A percentile compares a stretch with the other conserved stretches of the same genome.
phyloP scores from a whole-genome alignment of 2,797 vertebrate species.

The Leucoraja ocellata region DNA sequence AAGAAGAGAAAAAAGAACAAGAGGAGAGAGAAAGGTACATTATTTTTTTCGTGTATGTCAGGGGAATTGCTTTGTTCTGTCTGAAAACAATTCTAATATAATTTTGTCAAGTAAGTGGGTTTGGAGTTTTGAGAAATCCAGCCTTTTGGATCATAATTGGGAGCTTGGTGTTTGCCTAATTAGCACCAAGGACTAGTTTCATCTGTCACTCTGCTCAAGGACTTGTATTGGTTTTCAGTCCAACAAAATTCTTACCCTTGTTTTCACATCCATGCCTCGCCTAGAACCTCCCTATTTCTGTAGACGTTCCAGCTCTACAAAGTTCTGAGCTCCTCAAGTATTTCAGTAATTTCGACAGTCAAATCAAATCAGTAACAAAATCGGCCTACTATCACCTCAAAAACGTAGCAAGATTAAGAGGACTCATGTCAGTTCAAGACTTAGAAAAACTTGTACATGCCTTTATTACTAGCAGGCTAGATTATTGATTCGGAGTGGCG shows the following conservation, averaged over 20 bases:
- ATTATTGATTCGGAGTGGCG: no score
- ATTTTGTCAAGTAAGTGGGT: neutral
- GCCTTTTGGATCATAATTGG: neutral
- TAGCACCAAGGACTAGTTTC: neutral
- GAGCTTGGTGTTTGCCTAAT: neutral
- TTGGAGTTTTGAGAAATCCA: neutral
- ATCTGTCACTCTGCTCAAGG: neutral
- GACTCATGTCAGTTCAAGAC: no score
- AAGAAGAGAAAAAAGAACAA: conserved; percentile 69
- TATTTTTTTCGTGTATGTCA: neutral
- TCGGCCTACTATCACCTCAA: no score
- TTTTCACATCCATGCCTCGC: neutral
- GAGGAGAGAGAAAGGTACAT: conserved; percentile 78
- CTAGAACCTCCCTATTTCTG: neutral
- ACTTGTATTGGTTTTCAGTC: neutral
- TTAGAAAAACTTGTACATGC: no score
- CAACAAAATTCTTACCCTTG: neutral
- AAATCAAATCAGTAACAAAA: no score
- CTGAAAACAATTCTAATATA: neutral
- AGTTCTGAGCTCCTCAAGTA: no score
- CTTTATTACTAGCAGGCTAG: no score
- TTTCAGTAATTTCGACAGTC: neutral
- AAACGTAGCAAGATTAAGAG: no score
- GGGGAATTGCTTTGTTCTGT: neutral
- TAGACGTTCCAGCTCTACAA: neutral